Evolutionary conservation across 2,888 invertebrate species (phyloP).

Genomic region (Aspidiotus rigidus): DNA sequence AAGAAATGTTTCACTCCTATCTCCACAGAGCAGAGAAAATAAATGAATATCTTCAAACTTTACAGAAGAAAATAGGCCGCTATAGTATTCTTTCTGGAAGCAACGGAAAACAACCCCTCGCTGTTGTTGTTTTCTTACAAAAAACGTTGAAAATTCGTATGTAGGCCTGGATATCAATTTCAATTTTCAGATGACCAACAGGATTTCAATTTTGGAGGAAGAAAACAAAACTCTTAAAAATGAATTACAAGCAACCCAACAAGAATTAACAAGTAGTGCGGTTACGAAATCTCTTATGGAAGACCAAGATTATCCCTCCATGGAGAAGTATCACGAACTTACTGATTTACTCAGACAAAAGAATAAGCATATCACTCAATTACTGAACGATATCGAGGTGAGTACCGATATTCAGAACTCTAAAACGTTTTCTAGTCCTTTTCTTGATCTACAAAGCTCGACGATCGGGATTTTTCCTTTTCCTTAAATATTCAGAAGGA

Average conservation of each 20-base stretch:
- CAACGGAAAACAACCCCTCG: too few species aligned
- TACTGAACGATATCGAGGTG: slow-evolving; percentile 67
- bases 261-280: slow-evolving; percentile 42
- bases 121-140: too few species aligned
- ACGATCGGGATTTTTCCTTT: too few species aligned
- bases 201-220: slow-evolving; percentile 44
- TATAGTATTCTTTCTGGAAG: too few species aligned
- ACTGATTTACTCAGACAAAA: slow-evolving; percentile 54
- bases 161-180: not conserved
- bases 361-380: slow-evolving; percentile 66
- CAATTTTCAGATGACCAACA: slow-evolving; percentile 42
- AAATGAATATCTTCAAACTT: too few species aligned
- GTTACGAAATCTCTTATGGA: slow-evolving; percentile 44
- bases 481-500: too few species aligned
- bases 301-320: slow-evolving; percentile 48
- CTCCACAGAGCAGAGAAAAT: too few species aligned
- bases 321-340: slow-evolving; percentile 50
- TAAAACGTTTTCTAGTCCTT: too few species aligned
- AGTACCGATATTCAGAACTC: slow-evolving; percentile 16
- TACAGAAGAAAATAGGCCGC: too few species aligned
- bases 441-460: too few species aligned
- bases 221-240: slow-evolving; percentile 47
- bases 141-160: not conserved
- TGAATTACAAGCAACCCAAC: slow-evolving; percentile 47
- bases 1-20: too few species aligned